Conservation (phyloP, 2,797 vertebrate genomes). For the Orientallactaga sibirica region DNA sequence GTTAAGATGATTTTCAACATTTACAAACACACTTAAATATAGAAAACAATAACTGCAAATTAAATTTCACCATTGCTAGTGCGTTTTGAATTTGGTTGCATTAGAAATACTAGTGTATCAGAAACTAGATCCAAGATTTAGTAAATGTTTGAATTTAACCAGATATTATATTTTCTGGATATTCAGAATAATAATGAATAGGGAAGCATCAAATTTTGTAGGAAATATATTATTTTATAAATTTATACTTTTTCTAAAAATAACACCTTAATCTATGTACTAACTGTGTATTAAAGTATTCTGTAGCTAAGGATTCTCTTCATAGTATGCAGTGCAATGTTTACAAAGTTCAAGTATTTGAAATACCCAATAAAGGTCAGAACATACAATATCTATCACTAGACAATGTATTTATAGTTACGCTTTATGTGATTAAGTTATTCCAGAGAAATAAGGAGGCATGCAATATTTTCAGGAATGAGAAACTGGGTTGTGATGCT, state of each 20-base stretch:
- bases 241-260: neutral
- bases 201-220: neutral
- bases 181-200: neutral
- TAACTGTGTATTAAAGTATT: neutral
- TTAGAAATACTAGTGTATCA: neutral
- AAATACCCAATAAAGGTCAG: neutral
- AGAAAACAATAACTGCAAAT: conserved; percentile 22
- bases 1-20: conserved; percentile 29
- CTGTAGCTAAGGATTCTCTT: fast-evolving
- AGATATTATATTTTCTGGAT: neutral
- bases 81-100: neutral
- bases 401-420: neutral
- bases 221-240: neutral
- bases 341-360: neutral
- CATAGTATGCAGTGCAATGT: neutral
- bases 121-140: neutral
- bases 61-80: neutral
- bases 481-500: neutral
- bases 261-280: neutral
- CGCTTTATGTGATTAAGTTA: neutral
- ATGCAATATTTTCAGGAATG: neutral
- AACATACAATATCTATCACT: neutral
- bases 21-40: conserved; percentile 34
- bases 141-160: neutral
- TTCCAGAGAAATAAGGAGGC: neutral